Base-by-base conservation (phyloP, 2,888 invertebrate genomes). In the Mythimna impura region DNA sequence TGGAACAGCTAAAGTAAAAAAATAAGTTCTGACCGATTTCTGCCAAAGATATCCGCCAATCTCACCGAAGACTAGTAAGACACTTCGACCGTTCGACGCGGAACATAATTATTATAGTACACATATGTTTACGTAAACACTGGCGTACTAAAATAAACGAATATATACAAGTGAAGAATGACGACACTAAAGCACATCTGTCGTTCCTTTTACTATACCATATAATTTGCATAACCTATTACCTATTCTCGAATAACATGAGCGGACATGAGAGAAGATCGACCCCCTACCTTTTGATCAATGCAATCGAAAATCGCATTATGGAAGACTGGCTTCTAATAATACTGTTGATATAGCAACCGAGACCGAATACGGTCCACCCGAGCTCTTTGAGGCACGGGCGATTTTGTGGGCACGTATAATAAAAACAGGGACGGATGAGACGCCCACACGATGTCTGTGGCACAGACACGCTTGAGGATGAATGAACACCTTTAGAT, bases 401-500 rank as follows among this genome's bases (percentile, higher is more conserved):
- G 22, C 36, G 17, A 76, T 22, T 54, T 61, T 61, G 47, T 54
- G 36, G 25, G 77, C 60, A 52, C 4, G 52, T 52, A 76, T 22
- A 66, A 25, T 50, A 6, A 25, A 20, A 17, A 47, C 17, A 47
- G 30, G 58, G 36, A 10, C 43, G 8, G 17, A 61, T 61, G 34
- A 47, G 20, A 47, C 47, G 64, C 71, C 73, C 74, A 72, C 74
- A 25, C 9, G 14, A 30, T 17, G 76, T 66, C 57, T 73, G 22
- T 30, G 14, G 50, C 20, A 40, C 36, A 57, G 20, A 73, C 9
- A 40, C 40, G 36, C 52, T 71, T 52, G 25, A 14, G 17, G 14
- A 61, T 70, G 20, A 61, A 54, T 69, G 25, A 78, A 78, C 60
- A 73, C 14, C 22, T 77, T 69, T 47, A 77, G 47, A 78, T 61